Conservation (phyloP, 2,797 vertebrate genomes). For the Sebastes vulpes region DNA sequence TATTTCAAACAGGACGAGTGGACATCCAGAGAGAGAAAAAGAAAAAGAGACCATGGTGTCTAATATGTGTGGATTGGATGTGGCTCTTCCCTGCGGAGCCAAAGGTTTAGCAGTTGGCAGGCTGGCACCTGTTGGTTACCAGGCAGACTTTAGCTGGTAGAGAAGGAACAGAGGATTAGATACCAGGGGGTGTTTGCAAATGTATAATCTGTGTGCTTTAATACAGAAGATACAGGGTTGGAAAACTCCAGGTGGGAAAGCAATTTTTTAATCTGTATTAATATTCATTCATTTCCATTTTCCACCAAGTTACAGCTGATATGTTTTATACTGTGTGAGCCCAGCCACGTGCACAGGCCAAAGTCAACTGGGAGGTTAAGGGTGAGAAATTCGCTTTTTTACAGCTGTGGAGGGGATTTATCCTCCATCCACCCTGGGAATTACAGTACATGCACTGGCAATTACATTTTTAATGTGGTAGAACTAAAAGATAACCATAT, state of each 20-base stretch:
- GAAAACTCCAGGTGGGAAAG: background rate
- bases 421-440: background rate
- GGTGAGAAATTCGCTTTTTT: background rate
- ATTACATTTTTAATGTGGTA: background rate
- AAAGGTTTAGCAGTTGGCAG: conserved; percentile 52
- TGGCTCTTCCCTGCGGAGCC: conserved; percentile 44
- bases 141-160: conserved; percentile 70
- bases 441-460: background rate
- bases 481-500: background rate
- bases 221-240: background rate
- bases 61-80: conserved; percentile 49
- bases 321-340: background rate
- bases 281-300: background rate
- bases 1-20: conserved; percentile 72
- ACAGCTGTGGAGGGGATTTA: background rate
- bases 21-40: conserved; percentile 7
- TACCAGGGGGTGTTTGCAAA: background rate
- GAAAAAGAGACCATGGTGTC: conserved; percentile 3
- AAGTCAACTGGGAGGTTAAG: background rate
- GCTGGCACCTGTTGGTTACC: conserved; percentile 64
- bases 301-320: background rate
- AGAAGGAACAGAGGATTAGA: conserved; percentile 2
- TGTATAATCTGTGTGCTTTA: background rate
- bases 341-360: background rate
- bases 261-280: background rate